Evolutionary conservation across 2,797 vertebrate species (phyloP), one percentile per base, ranked within the genome.

Genomic region (Oceanodroma leucorhoa): DNA sequence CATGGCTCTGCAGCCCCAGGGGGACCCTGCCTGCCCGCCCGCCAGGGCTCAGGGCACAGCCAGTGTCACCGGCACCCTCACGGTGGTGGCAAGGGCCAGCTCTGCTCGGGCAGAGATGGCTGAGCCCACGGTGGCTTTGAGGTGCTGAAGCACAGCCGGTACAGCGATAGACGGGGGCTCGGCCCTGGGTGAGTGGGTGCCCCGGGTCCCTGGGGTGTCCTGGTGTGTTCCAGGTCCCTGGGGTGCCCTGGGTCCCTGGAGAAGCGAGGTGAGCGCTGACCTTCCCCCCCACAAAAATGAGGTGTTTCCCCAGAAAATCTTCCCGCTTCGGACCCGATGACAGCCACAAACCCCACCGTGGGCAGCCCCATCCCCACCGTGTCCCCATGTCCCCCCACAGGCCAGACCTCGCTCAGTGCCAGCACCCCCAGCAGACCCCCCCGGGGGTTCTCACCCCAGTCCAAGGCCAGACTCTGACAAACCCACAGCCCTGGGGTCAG

Each of bases 41-140:
- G 0, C 13, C 1, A 0, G 29, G 61, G 48, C 14, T 50, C 1
- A 0, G 22, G 73, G 36, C n/a, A 12, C 24, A 17, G 62, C 15
- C 30, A n/a, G 40, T 1, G 5, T 6, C 84, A 36, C 38, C 1
- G 0, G 40, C 51, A 70, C 45, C 30, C 6, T 30, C n/a, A 16
- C 3, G 1, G 15, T 1, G 5, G 20, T 0, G 2, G 46, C 13
- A 14, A 57, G 53, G 16, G 30, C 26, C 60, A 32, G 64, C 38
- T 11, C 2, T 7, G 38, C 41, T 14, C 66, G 5, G 1, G 51
- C 2, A 1, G 40, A 16, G 65, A 9, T 0, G 2, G 22, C 45
- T 15, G 58, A 92, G 38, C 20, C 32, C 5, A 1, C 0, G 2
- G 66, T 7, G 62, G 38, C 78, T 76, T n/a, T 30, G 51, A 41